Base-by-base conservation (phyloP, 2,797 vertebrate species). In the Malurus leucopterus region DNA sequence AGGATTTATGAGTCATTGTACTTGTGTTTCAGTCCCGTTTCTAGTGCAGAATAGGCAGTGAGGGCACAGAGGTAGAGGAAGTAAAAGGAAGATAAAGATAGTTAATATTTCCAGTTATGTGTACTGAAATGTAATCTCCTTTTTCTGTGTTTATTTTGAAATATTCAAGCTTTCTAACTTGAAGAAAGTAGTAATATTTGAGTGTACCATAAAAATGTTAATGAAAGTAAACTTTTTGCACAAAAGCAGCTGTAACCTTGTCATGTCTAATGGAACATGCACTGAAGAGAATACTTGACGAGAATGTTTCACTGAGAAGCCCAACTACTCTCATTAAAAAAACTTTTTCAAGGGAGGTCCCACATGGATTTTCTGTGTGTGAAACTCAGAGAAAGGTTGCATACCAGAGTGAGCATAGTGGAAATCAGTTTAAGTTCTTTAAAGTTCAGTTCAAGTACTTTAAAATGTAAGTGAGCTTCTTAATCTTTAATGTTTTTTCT, bases 401-500 rank as follows among this genome's bases (percentile, higher is more conserved):
- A 0, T 51, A 44, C 3, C 20, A 7, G 26, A 34, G 4, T 46
- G 36, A 75, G 7, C n/a, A 21, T 30, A 30, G 19, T 0, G 2
- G 61, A 44, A 36, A 49, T 36, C 3, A 29, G 9, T 84, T 78
- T 27, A 61, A 53, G 15, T 46, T 71, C 21, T n/a, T n/a, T n/a
- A n/a, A n/a, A n/a, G n/a, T n/a, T n/a, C n/a, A n/a, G n/a, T n/a
- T n/a, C n/a, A n/a, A n/a, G n/a, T n/a, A 15, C 34, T 61, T 64
- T 15, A 59, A 84, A 80, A 32, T 67, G 6, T 3, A 70, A 73
- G 34, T 41, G 22, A 43, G 0, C 7, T 3, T 1, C 63, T 62
- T 53, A 27, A 67, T 64, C 20, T 53, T 8, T 18, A 9, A 5
- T 47, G 19, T 50, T 78, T 70, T n/a, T 63, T 8, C 43, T 89